phyloP scores from a whole-genome alignment of 2,888 invertebrate genomes.

The Metallyticus violacea region DNA sequence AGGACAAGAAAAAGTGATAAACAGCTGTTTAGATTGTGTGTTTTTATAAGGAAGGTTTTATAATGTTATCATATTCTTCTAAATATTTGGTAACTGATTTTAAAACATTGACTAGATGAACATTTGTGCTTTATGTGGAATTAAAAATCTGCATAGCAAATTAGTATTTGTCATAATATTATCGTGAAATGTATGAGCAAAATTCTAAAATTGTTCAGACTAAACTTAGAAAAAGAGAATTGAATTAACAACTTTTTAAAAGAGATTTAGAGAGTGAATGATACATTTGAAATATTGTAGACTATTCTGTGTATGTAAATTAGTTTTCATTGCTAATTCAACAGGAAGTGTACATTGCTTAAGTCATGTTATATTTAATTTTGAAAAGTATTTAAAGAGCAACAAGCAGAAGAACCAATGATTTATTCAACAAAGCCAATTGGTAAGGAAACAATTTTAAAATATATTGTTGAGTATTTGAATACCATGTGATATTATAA shows the following conservation, averaged over 20 bases:
- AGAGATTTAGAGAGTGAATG: not conserved
- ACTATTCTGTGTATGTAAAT: not conserved
- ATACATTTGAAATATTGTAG: not conserved
- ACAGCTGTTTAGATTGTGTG: not conserved
- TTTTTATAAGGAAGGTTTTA: not conserved
- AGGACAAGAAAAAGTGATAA: too few species aligned
- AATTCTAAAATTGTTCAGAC: not conserved
- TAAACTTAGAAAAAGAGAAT: not conserved
- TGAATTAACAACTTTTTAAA: not conserved
- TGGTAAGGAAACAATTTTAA: not conserved
- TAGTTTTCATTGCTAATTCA: not conserved
- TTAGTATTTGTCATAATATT: not conserved
- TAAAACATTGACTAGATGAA: not conserved
- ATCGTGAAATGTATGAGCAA: not conserved
- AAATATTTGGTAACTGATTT: not conserved
- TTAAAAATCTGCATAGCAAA: not conserved
- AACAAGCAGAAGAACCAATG: too few species aligned
- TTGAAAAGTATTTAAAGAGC: too few species aligned
- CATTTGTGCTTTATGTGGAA: not conserved
- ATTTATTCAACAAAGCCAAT: not conserved
- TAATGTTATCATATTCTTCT: not conserved
- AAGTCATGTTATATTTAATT: not conserved
- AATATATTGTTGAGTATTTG: not conserved
- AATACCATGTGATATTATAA: not conserved
- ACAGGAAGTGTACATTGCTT: not conserved